These are phyloP conservation scores for Coendou prehensilis DNA, from an alignment of 2,797 vertebrate genomes.

Conservation along the genomic window DNA sequence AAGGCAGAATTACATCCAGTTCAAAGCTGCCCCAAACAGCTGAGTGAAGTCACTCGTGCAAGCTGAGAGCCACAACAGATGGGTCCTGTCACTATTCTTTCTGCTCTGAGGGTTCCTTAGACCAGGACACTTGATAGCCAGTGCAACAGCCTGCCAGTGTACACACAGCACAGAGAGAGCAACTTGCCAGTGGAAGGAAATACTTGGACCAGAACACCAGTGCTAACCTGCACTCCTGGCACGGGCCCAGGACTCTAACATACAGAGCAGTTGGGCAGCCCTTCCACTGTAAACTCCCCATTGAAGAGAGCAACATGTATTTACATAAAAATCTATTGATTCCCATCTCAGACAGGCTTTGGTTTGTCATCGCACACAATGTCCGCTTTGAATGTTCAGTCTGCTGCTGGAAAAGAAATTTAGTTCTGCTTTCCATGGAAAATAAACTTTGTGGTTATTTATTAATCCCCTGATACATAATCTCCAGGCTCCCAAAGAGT, in stretches of 20 bases:
- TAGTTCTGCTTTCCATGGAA: constrained; percentile 48
- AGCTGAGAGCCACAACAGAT: fast-evolving
- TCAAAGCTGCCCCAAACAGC: background rate
- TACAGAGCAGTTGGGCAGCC: background rate
- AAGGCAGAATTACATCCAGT: background rate
- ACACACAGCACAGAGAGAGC: background rate
- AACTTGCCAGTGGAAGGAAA: constrained; percentile 24
- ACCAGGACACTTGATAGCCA: background rate
- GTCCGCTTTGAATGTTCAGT: constrained; percentile 63
- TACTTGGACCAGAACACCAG: background rate
- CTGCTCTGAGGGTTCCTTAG: background rate
- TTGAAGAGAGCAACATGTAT: constrained; percentile 20
- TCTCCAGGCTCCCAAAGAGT: background rate
- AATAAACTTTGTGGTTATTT: constrained; percentile 67
- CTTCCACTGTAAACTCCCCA: background rate
- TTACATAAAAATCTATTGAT: constrained; percentile 50
- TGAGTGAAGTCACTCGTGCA: background rate
- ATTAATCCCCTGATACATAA: constrained; percentile 57
- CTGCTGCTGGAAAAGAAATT: constrained; percentile 65
- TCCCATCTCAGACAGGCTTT: constrained; percentile 56
- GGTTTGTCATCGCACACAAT: constrained; percentile 58
- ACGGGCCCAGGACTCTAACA: background rate
- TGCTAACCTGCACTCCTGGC: background rate
- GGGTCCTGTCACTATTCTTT: background rate
- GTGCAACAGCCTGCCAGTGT: background rate